A percentile compares a stretch with the other conserved stretches of the same genome.
These are phyloP conservation scores for Myodes glareolus DNA, from an alignment of 2,113 vertebrate species.

Conservation along the genomic window DNA sequence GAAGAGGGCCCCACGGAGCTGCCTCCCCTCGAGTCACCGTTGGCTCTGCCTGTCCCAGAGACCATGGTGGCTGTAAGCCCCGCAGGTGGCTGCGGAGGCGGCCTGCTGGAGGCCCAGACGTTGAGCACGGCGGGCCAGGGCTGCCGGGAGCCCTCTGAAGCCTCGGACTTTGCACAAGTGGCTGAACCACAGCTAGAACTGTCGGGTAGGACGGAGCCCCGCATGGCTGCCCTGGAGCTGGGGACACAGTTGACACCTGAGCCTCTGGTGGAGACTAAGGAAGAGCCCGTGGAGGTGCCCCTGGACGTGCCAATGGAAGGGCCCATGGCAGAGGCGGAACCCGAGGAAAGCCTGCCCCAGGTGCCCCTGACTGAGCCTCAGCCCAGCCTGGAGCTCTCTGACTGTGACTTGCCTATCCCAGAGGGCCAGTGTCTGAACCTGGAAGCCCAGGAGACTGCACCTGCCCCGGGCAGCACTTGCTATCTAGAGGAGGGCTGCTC, in stretches of 20 bases:
- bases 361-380: slow-evolving; percentile 28
- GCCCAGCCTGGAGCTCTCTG: slow-evolving; percentile 77
- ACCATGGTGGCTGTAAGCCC: slow-evolving; percentile 75
- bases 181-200: slow-evolving; percentile 73
- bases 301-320: background rate
- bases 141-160: slow-evolving; percentile 80
- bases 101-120: slow-evolving; percentile 80
- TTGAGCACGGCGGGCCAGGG: slow-evolving; percentile 84
- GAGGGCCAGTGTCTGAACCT: slow-evolving; percentile 73
- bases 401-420: background rate
- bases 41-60: slow-evolving; percentile 65
- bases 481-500: slow-evolving; percentile 77
- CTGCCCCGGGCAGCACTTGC: slow-evolving; percentile 71
- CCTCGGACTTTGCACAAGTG: slow-evolving; percentile 80
- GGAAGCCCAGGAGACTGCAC: slow-evolving; percentile 65
- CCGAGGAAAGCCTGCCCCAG: slow-evolving; percentile 44
- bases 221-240: slow-evolving; percentile 81
- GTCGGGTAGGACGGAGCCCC: slow-evolving; percentile 62
- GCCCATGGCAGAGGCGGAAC: slow-evolving; percentile 32
- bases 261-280: slow-evolving; percentile 82
- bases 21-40: slow-evolving; percentile 80
- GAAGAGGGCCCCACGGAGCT: slow-evolving; percentile 81
- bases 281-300: slow-evolving; percentile 78
- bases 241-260: slow-evolving; percentile 34
- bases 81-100: slow-evolving; percentile 61